These are phyloP conservation scores for Epizoanthus scotinus DNA, from an alignment of 92 coral and sea anemone genomes.

Conservation along the genomic window DNA sequence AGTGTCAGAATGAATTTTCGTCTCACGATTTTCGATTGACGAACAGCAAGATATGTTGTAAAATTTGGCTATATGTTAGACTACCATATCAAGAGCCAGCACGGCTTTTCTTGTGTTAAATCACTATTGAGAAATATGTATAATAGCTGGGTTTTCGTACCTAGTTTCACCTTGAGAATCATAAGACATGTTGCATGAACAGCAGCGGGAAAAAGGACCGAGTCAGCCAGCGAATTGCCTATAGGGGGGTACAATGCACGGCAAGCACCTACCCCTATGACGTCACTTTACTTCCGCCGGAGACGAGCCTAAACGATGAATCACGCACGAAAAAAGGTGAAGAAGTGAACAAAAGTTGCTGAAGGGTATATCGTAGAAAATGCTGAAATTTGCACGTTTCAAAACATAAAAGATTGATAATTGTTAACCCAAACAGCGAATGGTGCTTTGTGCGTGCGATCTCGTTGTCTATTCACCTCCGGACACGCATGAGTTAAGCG, in stretches of 20 bases:
- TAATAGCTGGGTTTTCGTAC: constrained; percentile 50
- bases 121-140: not conserved
- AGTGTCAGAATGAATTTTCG: constrained; percentile 32
- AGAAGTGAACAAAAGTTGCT: no score
- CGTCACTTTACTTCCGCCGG: constrained; percentile 84
- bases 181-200: constrained; percentile 89
- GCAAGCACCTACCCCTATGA: constrained; percentile 52
- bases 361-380: no score
- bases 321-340: no score
- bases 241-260: constrained; percentile 72
- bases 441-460: no score
- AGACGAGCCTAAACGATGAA: not conserved
- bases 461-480: no score
- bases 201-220: constrained; percentile 91
- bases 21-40: not conserved
- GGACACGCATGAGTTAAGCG: no score
- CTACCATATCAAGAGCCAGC: not conserved
- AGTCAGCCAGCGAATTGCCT: constrained; percentile 58
- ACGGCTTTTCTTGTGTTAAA: not conserved
- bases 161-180: constrained; percentile 69
- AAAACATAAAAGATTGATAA: no score
- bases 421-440: no score
- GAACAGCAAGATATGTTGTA: not conserved
- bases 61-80: not conserved
- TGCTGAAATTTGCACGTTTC: no score